A percentile compares a stretch with the other conserved stretches of the same genome.
These are phyloP conservation scores for Luffia ferchaultella DNA, from an alignment of 2,888 invertebrate genomes.

Conservation along the genomic window DNA sequence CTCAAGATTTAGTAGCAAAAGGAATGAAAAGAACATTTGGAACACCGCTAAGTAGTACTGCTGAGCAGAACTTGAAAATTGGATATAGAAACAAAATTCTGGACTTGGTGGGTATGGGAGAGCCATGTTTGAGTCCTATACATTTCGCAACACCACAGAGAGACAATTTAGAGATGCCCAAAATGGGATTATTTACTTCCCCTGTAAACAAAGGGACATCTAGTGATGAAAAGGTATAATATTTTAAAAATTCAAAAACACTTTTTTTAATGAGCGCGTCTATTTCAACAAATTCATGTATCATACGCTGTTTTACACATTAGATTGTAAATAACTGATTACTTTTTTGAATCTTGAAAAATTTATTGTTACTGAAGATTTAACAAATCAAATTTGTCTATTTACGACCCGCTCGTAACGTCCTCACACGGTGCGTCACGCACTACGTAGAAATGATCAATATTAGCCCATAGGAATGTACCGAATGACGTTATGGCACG, in stretches of 20 bases:
- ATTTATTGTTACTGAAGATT: too few relatives aligned
- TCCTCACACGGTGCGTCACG: too few relatives aligned
- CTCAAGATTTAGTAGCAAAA: constrained; percentile 32
- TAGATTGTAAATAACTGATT: too few relatives aligned
- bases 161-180: constrained; percentile 22
- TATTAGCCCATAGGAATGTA: too few relatives aligned
- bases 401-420: too few relatives aligned
- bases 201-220: constrained; percentile 40
- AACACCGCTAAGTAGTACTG: constrained; percentile 35
- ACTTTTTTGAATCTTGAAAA: too few relatives aligned
- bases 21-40: constrained; percentile 55
- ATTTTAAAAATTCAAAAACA: not conserved
- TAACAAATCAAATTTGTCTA: too few relatives aligned
- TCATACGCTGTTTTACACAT: too few relatives aligned
- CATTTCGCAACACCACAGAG: constrained; percentile 41
- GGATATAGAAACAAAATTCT: constrained; percentile 47
- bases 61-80: constrained; percentile 23
- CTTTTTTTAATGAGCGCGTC: too few relatives aligned
- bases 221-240: constrained; percentile 47
- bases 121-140: constrained; percentile 48
- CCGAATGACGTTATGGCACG: too few relatives aligned
- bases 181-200: constrained; percentile 42
- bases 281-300: too few relatives aligned
- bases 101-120: constrained; percentile 44
- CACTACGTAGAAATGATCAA: too few relatives aligned